Conservation (phyloP, 2,113 vertebrate species). For the Hippocampus comes region DNA sequence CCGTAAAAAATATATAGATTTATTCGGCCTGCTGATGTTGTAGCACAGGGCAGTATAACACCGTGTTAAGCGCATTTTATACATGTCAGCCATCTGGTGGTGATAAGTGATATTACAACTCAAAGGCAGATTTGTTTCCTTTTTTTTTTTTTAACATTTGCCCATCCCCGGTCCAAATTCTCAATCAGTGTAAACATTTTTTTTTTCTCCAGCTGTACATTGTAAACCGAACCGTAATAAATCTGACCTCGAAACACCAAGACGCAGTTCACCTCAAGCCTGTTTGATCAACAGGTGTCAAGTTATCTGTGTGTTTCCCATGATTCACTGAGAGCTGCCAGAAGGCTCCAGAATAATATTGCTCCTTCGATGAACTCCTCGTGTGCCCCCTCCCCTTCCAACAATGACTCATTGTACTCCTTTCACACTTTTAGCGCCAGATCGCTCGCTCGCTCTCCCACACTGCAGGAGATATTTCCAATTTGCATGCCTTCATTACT, state of each 20-base stretch:
- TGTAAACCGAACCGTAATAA: background rate
- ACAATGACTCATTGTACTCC: slow-evolving; percentile 74
- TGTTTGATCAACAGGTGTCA: slow-evolving; percentile 66
- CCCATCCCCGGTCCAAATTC: too few species aligned
- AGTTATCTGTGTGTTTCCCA: slow-evolving; percentile 55
- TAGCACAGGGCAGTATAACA: too few species aligned
- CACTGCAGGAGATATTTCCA: slow-evolving; percentile 68
- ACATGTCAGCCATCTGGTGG: too few species aligned
- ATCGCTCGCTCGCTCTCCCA: slow-evolving; percentile 54
- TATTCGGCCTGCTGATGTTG: too few species aligned
- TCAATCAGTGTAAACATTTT: too few species aligned
- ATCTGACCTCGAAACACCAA: background rate
- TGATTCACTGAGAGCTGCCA: slow-evolving; percentile 40
- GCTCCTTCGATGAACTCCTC: slow-evolving; percentile 54
- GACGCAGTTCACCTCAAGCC: slow-evolving; percentile 44
- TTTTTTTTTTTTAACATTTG: too few species aligned
- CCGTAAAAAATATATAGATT: too few species aligned
- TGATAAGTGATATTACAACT: too few species aligned
- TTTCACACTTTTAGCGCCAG: slow-evolving; percentile 63
- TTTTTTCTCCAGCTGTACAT: too few species aligned
- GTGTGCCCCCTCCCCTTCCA: slow-evolving; percentile 35
- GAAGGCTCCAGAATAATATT: slow-evolving; percentile 52
- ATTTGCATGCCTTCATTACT: slow-evolving; percentile 61
- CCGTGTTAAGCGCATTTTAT: too few species aligned
- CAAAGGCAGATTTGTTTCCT: too few species aligned